Base-by-base conservation (phyloP, 2,888 invertebrate genomes). In the Lutraria lutraria region DNA sequence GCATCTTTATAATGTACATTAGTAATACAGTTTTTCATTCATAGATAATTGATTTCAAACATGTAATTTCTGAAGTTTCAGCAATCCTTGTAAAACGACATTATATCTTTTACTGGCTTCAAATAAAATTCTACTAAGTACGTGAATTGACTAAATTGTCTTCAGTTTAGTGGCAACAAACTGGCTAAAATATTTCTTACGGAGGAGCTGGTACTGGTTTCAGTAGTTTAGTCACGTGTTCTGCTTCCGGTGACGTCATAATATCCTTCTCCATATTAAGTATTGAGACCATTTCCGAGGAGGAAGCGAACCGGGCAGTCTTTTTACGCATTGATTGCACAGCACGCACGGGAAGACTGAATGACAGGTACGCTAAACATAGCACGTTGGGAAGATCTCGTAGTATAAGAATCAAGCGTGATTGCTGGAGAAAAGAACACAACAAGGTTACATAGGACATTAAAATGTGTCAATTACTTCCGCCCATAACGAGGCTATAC, bases 301-400 rank as follows among this genome's bases (percentile, higher is more conserved):
- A 63, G 52, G 87, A 72, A 53, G 81, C 43, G 19, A 88, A 21
- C 52, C 84, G 25, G 21, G 85, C 60, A 29, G 83, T 63, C n/a
- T 88, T 89, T 43, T 88, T 83, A 15, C 83, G 84, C 15, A 92
- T 31, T 3, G 92, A 89, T 15, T 86, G 34, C n/a, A 93, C 68
- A 54, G 92, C 92, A 31, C 94, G 90, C 13, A 91, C 43, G 4
- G 94, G 94, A 8, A 94, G 86, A 79, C 93, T 93, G 19, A 94
- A 60, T 10, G 92, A 91, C 43, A 95, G 92, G 87, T 94, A 94
- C 0, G 91, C 82, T 13, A 92, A 88, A 63, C 94, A 94, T 25
- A 91, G 52, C 54, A 94, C 21, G 52, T 92, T 90, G 4, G 95
- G 95, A 16, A 94, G 19, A 34, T 87, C 89, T 53, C 92, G 90